Percentiles rank a stretch among this genome's conserved stretches.
Evolutionary conservation across 1,140 invertebrate species (phyloP).

Genomic region (Calliopsis andreniformis): DNA sequence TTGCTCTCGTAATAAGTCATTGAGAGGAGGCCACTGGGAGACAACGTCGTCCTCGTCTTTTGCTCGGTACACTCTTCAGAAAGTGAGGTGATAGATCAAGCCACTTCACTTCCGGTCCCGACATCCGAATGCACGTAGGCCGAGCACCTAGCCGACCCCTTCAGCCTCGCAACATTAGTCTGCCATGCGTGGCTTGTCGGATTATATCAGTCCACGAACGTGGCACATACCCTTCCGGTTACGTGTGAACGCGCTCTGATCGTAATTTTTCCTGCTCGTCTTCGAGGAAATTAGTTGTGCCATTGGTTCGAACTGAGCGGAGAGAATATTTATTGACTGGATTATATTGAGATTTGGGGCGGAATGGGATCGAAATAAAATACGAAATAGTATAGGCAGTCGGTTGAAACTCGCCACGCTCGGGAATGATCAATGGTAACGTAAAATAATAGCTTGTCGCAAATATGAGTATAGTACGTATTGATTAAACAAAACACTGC

Average conservation of each 20-base stretch:
- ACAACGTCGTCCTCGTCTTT: slow-evolving; percentile 61
- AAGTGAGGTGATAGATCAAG: slow-evolving; percentile 69
- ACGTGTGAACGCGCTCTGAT: slow-evolving; percentile 33
- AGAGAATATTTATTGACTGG: not conserved
- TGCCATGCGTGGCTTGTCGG: slow-evolving; percentile 62
- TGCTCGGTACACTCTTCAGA: slow-evolving; percentile 50
- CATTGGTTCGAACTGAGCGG: not conserved
- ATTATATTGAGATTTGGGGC: not conserved
- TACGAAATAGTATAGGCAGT: too few species aligned
- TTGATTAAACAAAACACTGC: too few species aligned
- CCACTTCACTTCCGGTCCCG: slow-evolving; percentile 68
- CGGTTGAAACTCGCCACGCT: too few species aligned
- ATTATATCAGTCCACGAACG: slow-evolving; percentile 57
- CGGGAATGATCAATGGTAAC: too few species aligned
- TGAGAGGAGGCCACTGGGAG: slow-evolving; percentile 56
- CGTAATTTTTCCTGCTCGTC: slow-evolving; percentile 29
- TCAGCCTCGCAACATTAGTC: slow-evolving; percentile 65
- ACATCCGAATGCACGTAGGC: slow-evolving; percentile 63
- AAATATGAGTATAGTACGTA: too few species aligned
- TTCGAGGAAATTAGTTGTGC: slow-evolving; percentile 21
- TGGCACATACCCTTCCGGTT: slow-evolving; percentile 24
- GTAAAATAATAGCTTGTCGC: too few species aligned
- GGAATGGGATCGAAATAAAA: too few species aligned
- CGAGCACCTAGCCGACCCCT: slow-evolving; percentile 11
- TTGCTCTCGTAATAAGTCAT: slow-evolving; percentile 74